Conservation (phyloP, 2,888 invertebrate species). For the Andrena bucephala region DNA sequence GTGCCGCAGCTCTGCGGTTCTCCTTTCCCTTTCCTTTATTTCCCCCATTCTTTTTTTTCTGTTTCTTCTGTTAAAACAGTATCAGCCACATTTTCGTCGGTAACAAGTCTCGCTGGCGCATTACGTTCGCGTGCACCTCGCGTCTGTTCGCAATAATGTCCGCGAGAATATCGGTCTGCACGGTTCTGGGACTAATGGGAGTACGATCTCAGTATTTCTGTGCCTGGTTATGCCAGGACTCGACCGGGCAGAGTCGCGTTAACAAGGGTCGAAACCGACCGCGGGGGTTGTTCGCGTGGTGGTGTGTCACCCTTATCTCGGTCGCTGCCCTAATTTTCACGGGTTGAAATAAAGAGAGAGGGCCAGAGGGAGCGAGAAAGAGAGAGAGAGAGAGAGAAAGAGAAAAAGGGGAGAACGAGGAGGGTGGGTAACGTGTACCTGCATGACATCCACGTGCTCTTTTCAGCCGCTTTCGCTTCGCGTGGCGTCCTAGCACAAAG, state of each 20-base stretch:
- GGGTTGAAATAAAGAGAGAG: constrained; percentile 68
- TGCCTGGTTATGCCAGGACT: constrained; percentile 53
- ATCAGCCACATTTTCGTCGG: constrained; percentile 5
- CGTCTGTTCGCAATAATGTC: constrained; percentile 28
- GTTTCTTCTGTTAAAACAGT: background rate
- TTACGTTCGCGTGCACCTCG: constrained; percentile 33
- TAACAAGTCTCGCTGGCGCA: constrained; percentile 38
- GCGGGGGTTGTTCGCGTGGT: constrained; percentile 66
- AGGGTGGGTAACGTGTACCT: constrained; percentile 51
- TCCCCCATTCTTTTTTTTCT: background rate
- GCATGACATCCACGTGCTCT: constrained; percentile 63
- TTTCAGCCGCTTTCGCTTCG: constrained; percentile 57
- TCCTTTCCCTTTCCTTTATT: background rate
- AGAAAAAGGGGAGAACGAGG: background rate
- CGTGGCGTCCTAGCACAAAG: constrained; percentile 61
- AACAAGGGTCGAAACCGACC: constrained; percentile 72
- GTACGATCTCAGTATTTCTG: constrained; percentile 65
- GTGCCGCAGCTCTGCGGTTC: background rate
- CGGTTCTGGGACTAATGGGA: constrained; percentile 46
- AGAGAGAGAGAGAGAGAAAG: background rate
- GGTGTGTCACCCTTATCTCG: constrained; percentile 75
- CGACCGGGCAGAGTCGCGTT: constrained; percentile 47
- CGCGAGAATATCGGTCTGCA: constrained; percentile 39
- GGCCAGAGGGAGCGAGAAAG: too few species aligned
- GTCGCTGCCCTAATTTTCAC: constrained; percentile 74